phyloP scores from a whole-genome alignment of 2,113 vertebrate species.

The Rhagologus leucostigma region DNA sequence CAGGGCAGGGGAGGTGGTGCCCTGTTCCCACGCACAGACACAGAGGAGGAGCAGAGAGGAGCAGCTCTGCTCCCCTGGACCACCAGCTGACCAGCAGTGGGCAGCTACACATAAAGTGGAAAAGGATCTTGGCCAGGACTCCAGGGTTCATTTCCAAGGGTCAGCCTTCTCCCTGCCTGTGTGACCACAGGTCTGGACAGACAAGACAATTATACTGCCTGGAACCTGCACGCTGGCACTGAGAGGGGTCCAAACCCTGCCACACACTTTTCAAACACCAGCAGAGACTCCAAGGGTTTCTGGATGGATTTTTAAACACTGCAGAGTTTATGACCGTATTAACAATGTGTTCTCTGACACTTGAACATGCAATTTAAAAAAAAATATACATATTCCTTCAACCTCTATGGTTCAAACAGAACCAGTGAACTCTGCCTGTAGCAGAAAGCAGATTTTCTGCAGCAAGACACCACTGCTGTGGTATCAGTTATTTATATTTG shows the following conservation, averaged over 20 bases:
- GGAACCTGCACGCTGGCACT: background rate
- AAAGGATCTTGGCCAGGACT: background rate
- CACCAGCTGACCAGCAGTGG: background rate
- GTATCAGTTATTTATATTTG: constrained; percentile 65
- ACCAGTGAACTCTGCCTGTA: background rate
- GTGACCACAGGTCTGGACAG: background rate
- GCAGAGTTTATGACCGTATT: background rate
- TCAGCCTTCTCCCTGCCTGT: background rate
- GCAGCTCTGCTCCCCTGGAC: background rate
- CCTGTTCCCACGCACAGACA: background rate
- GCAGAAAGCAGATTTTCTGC: constrained; percentile 3
- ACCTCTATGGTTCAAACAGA: background rate
- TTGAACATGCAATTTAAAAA: background rate
- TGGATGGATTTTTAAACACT: background rate
- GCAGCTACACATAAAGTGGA: background rate
- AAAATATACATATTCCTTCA: background rate
- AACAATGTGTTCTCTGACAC: background rate
- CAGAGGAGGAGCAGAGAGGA: background rate
- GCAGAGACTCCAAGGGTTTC: background rate
- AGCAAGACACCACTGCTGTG: constrained; percentile 18
- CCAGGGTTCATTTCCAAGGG: background rate
- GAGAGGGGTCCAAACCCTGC: background rate
- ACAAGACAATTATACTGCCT: background rate
- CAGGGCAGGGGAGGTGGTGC: background rate
- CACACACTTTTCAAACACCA: background rate